Conservation (phyloP, 2,113 vertebrate species). For the Stomatorhinus ivindoensis region DNA sequence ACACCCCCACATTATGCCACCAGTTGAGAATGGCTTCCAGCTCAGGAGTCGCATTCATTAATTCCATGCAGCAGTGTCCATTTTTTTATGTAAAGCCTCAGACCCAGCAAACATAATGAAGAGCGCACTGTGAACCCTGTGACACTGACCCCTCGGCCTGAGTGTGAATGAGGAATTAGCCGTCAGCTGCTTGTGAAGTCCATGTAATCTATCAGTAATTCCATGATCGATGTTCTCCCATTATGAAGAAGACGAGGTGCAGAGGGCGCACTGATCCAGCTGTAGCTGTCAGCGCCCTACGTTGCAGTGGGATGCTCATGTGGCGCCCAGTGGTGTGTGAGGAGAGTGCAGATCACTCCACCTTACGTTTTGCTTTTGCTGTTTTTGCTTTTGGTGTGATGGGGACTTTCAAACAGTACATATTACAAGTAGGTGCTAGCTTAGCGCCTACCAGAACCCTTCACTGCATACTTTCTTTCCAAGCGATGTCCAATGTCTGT, state of each 20-base stretch:
- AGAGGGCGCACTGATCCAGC: not conserved
- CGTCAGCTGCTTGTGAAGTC: not conserved
- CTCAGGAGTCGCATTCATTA: not conserved
- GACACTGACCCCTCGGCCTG: not conserved
- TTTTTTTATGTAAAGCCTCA: not conserved
- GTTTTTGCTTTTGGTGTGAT: not conserved
- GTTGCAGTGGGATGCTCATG: not conserved
- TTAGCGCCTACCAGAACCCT: not conserved
- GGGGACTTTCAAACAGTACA: not conserved
- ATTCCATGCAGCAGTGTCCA: not conserved
- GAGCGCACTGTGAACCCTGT: not conserved
- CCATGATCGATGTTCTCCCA: slow-evolving; percentile 3
- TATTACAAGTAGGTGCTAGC: not conserved
- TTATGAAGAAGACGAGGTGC: not conserved
- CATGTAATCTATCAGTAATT: slow-evolving; percentile 11
- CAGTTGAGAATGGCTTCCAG: not conserved
- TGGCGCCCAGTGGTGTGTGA: not conserved
- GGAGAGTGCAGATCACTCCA: not conserved
- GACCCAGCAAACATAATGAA: not conserved
- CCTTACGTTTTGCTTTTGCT: not conserved
- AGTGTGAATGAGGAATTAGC: not conserved
- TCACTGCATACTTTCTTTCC: not conserved
- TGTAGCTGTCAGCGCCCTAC: not conserved
- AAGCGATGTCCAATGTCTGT: not conserved
- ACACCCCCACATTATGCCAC: not conserved